Base-by-base conservation (phyloP, 2,113 vertebrate genomes). In the Pongo pygmaeus region DNA sequence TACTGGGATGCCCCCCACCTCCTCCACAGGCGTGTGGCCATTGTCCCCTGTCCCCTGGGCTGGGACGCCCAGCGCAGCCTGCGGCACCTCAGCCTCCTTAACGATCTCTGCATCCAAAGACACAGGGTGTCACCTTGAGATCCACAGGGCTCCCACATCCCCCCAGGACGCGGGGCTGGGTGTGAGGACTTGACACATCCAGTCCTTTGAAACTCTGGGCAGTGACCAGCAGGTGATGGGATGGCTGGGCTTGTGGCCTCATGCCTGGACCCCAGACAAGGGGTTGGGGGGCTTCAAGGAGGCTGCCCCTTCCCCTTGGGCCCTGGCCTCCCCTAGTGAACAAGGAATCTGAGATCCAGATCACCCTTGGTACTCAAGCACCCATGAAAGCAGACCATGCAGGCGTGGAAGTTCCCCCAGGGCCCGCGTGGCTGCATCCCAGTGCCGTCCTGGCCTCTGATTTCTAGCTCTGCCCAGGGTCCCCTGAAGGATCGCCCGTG, bases 31-130 rank as follows among this genome's bases (percentile, higher is more conserved):
- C 25, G 98, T 98, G 32, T 98, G 99, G 97, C 99, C 98, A 74
- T 98, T 97, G 93, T 99, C 99, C 91, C 98, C 98, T 2, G 99
- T 98, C 46, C 99, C 98, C 3, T 99, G 99, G 5, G 98, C 97
- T 48, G 99, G 99, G 97, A 98, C 98, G 57, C 98, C 99, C 98
- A 98, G 99, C 78, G 97, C 92, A 0, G 97, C 87, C 95, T 97
- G 98, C 8, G 99, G 98, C 86, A 98, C 99, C 94, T 98, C 98
- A 3, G 98, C 97, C 89, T 99, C 99, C 98, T 99, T 99, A 96
- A 98, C 93, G 43, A 98, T 99, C 97, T 99, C 99, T 99, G 96
- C 18, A 79, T 96, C n/a, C 93, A 79, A 80, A 8, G 61, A 91
- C 30, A 83, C 5, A 89, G 46, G 35, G 67, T 3, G 20, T 91